Conservation (phyloP, 2,888 invertebrate genomes). For the Dryadula phaetusa region DNA sequence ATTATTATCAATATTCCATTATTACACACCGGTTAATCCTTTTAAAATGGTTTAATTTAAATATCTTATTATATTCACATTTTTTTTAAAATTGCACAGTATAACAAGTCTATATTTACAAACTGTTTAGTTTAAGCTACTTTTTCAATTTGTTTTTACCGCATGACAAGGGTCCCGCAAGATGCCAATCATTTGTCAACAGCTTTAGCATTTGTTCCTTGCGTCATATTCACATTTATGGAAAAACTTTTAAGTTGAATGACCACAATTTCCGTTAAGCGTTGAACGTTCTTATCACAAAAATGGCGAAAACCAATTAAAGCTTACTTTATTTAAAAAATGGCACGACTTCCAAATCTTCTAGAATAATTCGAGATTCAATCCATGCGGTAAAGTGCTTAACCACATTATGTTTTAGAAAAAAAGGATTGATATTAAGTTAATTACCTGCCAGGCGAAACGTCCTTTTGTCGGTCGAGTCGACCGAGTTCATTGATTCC, state of each 20-base stretch:
- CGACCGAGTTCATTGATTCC: conserved; percentile 82
- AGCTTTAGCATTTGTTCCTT: conserved; percentile 22
- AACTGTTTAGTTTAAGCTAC: not conserved
- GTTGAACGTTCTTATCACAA: conserved; percentile 18
- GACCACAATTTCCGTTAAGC: conserved; percentile 30
- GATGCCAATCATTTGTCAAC: conserved; percentile 37
- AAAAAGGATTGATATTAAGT: conserved; percentile 76
- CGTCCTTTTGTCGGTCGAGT: conserved; percentile 81
- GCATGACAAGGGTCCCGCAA: conserved; percentile 29
- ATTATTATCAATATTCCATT: too few species aligned
- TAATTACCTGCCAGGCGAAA: conserved; percentile 80
- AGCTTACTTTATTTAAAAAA: not conserved
- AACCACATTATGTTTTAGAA: conserved; percentile 43
- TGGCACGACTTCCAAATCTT: conserved; percentile 5
- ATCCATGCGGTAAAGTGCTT: conserved; percentile 39
- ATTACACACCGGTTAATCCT: too few species aligned
- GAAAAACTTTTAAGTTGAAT: conserved; percentile 30
- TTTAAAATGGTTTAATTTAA: too few species aligned
- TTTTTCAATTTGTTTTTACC: conserved; percentile 25
- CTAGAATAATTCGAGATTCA: conserved; percentile 25
- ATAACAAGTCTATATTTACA: not conserved
- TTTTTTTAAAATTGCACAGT: not conserved
- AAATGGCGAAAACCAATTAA: conserved; percentile 21
- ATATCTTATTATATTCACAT: not conserved
- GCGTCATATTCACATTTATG: conserved; percentile 28